Evolutionary conservation across 2,797 vertebrate species (phyloP).

Genomic region (Microctenopoma steveboyesi): DNA sequence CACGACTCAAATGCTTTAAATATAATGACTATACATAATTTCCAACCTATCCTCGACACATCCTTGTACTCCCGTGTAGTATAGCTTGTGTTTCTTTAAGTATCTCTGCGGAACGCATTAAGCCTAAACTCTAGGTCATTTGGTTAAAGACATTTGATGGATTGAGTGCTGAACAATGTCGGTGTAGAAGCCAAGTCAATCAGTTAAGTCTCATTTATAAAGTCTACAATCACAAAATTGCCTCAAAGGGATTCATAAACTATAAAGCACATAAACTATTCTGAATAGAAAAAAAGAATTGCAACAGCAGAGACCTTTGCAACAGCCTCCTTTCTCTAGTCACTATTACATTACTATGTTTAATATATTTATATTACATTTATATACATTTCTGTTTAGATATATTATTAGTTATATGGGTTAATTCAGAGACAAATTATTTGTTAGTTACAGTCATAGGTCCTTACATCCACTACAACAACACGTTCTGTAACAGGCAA

Average conservation of each 20-base stretch:
- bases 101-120: neutral
- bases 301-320: neutral
- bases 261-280: neutral
- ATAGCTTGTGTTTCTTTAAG: neutral
- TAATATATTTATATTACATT: too few relatives aligned
- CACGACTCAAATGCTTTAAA: slow-evolving; percentile 5
- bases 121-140: neutral
- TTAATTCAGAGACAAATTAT: too few relatives aligned
- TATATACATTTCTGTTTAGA: too few relatives aligned
- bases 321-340: neutral
- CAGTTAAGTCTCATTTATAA: neutral
- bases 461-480: too few relatives aligned
- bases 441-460: too few relatives aligned
- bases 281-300: neutral
- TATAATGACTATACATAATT: neutral
- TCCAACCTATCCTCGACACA: neutral
- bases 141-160: neutral
- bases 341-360: neutral
- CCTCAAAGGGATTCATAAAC: neutral
- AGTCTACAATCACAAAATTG: neutral
- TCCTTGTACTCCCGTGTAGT: neutral
- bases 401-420: too few relatives aligned
- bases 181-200: neutral
- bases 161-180: neutral
- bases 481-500: neutral